Percentiles rank a stretch among this genome's conserved stretches.
phyloP scores from a whole-genome alignment of 2,797 vertebrate genomes.

The Hemibagrus guttatus region DNA sequence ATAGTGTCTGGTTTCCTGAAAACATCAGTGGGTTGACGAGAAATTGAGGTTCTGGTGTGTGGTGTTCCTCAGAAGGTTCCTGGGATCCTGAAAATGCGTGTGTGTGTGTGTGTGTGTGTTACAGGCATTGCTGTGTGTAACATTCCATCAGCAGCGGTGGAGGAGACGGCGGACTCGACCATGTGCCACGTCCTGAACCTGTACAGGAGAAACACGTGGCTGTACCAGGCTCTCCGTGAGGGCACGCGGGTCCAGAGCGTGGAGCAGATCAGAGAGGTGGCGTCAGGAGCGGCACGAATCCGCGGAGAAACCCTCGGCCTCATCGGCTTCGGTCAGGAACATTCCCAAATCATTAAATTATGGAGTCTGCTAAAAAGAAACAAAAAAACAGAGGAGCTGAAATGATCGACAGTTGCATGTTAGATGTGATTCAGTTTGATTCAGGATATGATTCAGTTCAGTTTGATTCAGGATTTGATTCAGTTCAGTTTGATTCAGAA shows the following conservation, averaged over 20 bases:
- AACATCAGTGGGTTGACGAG: neutral
- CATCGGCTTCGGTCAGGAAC: constrained; percentile 87
- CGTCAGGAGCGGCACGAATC: constrained; percentile 91
- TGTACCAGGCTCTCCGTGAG: constrained; percentile 93
- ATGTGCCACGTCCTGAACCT: constrained; percentile 93
- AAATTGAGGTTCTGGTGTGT: neutral
- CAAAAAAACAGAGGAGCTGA: no score
- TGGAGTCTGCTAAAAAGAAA: no score
- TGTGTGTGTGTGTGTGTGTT: constrained; percentile 32
- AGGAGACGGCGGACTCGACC: constrained; percentile 94
- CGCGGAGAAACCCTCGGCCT: constrained; percentile 92
- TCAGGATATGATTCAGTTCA: no score
- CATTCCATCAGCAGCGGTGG: constrained; percentile 92
- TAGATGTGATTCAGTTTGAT: no score
- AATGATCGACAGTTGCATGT: no score
- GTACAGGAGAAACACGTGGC: constrained; percentile 94
- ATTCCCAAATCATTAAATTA: neutral
- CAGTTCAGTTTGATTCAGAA: neutral
- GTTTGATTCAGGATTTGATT: no score
- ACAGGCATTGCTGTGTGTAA: constrained; percentile 94
- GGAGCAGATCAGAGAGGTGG: constrained; percentile 94
- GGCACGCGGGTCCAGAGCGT: constrained; percentile 94
- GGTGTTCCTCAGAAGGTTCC: neutral
- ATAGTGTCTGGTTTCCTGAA: neutral
- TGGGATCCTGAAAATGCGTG: neutral